Conservation (phyloP, 2,888 invertebrate species). For the Acleris holmiana region DNA sequence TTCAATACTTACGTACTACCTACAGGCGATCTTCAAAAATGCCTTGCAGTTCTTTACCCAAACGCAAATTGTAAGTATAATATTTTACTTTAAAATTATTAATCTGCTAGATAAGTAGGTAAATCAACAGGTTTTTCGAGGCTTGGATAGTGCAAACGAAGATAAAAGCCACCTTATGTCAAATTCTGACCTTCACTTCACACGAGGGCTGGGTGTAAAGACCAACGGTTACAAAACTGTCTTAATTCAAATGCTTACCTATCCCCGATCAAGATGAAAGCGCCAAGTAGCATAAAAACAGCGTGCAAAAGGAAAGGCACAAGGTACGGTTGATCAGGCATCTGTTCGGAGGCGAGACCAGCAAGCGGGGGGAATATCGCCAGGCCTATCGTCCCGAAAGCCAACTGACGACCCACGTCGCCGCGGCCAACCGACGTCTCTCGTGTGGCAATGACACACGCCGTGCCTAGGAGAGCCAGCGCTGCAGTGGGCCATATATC, state of each 20-base stretch:
- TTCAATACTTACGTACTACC: background rate
- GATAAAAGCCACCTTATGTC: too few relatives aligned
- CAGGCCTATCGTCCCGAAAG: conserved; percentile 89
- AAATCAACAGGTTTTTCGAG: too few relatives aligned
- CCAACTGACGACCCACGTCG: conserved; percentile 91
- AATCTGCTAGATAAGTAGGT: too few relatives aligned
- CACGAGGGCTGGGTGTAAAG: too few relatives aligned
- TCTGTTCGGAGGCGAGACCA: conserved; percentile 66
- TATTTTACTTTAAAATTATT: too few relatives aligned
- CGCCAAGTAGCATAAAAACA: conserved; percentile 80
- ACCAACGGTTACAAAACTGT: too few relatives aligned
- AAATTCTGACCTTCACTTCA: too few relatives aligned
- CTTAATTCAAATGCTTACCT: conserved; percentile 60
- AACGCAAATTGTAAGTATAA: too few relatives aligned
- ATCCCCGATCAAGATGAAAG: conserved; percentile 84
- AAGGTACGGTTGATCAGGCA: conserved; percentile 75
- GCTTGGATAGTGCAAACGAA: too few relatives aligned
- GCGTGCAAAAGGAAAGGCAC: conserved; percentile 86
- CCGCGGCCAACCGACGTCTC: conserved; percentile 92
- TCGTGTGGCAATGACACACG: conserved; percentile 92
- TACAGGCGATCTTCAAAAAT: background rate
- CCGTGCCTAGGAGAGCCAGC: conserved; percentile 88
- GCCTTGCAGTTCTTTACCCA: too few relatives aligned
- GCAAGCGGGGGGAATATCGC: conserved; percentile 88
- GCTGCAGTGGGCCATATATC: conserved; percentile 91